Evolutionary conservation across 1,140 invertebrate species (phyloP).

Genomic region (Varroa destructor): DNA sequence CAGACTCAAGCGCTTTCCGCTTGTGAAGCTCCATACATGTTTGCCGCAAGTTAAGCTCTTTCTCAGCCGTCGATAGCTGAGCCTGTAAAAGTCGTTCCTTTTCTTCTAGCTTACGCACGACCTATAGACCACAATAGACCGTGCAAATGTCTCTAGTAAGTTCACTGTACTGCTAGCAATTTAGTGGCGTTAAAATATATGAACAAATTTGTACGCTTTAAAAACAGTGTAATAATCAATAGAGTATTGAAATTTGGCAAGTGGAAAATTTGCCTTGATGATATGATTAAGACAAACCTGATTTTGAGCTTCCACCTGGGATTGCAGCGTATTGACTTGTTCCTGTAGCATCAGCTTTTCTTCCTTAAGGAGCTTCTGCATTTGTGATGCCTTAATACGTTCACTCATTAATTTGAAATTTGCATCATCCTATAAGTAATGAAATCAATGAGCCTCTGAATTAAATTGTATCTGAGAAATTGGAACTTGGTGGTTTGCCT

Average conservation of each 20-base stretch:
- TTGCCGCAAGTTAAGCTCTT: slow-evolving; percentile 73
- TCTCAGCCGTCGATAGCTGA: slow-evolving; percentile 80
- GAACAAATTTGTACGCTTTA: no score
- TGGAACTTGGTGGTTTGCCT: not conserved
- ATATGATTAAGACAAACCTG: slow-evolving; percentile 39
- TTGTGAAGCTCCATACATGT: slow-evolving; percentile 96
- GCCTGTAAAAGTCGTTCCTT: slow-evolving; percentile 88
- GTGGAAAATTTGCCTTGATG: not conserved
- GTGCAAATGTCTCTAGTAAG: no score
- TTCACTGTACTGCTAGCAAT: no score
- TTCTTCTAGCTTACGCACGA: slow-evolving; percentile 86
- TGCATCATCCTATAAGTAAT: slow-evolving; percentile 59
- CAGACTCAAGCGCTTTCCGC: slow-evolving; percentile 78
- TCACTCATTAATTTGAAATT: slow-evolving; percentile 99
- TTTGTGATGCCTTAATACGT: slow-evolving; percentile 86
- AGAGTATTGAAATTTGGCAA: no score
- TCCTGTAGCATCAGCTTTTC: slow-evolving; percentile 81
- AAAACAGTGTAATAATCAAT: no score
- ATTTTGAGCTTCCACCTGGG: slow-evolving; percentile 87
- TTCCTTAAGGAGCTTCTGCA: slow-evolving; percentile 82
- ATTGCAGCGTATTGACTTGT: slow-evolving; percentile 69
- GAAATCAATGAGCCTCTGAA: not conserved
- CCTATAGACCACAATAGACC: slow-evolving; percentile 38
- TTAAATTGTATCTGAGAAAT: not conserved
- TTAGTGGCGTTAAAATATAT: no score